Evolutionary conservation across 2,797 vertebrate genomes (phyloP).

Genomic region (Melanotaenia nigrans): DNA sequence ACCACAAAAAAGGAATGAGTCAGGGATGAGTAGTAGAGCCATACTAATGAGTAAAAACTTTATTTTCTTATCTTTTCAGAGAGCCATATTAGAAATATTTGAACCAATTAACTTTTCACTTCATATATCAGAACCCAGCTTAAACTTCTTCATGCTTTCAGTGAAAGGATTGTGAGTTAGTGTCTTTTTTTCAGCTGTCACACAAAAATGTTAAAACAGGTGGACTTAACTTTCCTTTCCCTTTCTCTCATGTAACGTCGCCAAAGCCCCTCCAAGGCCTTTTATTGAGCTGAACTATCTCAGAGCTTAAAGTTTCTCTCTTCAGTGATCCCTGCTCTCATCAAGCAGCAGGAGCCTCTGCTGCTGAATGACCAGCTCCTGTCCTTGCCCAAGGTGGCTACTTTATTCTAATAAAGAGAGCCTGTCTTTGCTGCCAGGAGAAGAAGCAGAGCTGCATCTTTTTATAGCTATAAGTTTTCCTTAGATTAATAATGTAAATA

Average conservation of each 20-base stretch:
- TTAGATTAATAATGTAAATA: constrained; percentile 8
- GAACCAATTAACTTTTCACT: constrained; percentile 34
- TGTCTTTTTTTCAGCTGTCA: background rate
- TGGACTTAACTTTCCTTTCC: constrained; percentile 15
- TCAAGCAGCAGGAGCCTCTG: constrained; percentile 28
- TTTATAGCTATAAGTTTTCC: background rate
- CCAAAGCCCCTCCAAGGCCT: background rate
- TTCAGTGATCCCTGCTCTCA: constrained; percentile 14
- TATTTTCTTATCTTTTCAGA: constrained; percentile 43
- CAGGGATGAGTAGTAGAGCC: constrained; percentile 46
- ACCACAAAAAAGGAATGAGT: constrained; percentile 48
- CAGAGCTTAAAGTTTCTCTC: constrained; percentile 19
- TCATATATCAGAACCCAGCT: background rate
- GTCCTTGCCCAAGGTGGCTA: constrained; percentile 45
- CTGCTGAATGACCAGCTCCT: constrained; percentile 32
- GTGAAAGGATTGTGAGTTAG: constrained; percentile 11
- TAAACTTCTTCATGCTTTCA: constrained; percentile 23
- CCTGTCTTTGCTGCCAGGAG: background rate
- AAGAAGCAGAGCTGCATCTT: constrained; percentile 2
- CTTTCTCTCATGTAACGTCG: constrained; percentile 4
- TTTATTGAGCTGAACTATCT: constrained; percentile 24
- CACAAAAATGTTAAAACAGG: constrained; percentile 20
- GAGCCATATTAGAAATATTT: constrained; percentile 23
- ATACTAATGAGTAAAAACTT: constrained; percentile 59
- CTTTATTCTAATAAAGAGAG: constrained; percentile 19